These are phyloP conservation scores for Helogale parvula DNA, from an alignment of 2,113 vertebrate species.

Conservation along the genomic window DNA sequence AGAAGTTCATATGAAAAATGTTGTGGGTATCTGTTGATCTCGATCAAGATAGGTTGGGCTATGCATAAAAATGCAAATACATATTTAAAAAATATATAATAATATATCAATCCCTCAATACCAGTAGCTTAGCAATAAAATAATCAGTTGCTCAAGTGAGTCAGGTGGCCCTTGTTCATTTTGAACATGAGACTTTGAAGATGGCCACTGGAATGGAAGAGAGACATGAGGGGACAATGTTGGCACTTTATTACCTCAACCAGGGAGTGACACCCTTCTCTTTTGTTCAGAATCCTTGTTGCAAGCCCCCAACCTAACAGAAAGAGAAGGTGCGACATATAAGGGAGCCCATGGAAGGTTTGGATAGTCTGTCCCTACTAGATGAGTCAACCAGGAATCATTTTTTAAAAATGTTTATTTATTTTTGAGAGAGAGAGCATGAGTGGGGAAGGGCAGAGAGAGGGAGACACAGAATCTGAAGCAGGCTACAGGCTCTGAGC, in stretches of 20 bases:
- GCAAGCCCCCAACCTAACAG: background rate
- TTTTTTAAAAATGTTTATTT: too few relatives aligned
- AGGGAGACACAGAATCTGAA: too few relatives aligned
- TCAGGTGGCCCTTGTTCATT: background rate
- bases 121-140: background rate
- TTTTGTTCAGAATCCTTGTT: background rate
- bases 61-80: background rate
- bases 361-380: background rate
- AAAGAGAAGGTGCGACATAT: background rate
- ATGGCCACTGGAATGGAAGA: background rate
- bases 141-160: background rate
- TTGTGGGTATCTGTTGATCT: background rate
- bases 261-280: background rate
- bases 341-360: too few relatives aligned
- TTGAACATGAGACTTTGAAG: background rate
- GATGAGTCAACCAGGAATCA: background rate
- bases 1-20: background rate
- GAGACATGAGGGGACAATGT: fast-evolving
- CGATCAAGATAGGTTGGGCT: background rate
- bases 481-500: too few relatives aligned
- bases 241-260: background rate
- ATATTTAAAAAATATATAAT: background rate
- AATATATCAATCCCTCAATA: background rate
- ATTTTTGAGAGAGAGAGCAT: too few relatives aligned
- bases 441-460: too few relatives aligned